Percentiles rank a stretch among this genome's conserved stretches.
These are phyloP conservation scores for Tetragonula carbonaria DNA, from an alignment of 2,888 invertebrate species.

Conservation along the genomic window DNA sequence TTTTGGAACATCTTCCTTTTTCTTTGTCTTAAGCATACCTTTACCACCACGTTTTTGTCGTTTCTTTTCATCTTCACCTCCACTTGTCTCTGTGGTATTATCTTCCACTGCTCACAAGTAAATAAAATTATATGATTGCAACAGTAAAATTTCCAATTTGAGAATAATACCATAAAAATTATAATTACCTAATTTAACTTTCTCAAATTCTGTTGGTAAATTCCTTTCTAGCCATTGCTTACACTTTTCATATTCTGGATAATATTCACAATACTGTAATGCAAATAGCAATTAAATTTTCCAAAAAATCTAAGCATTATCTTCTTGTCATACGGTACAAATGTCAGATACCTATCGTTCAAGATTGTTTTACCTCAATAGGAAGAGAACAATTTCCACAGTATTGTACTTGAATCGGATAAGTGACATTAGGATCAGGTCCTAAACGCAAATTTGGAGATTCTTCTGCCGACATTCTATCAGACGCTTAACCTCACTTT, in stretches of 20 bases:
- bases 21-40: constrained; percentile 97
- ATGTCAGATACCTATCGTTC: neutral
- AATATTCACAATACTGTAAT: constrained; percentile 97
- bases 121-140: neutral
- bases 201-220: constrained; percentile 96
- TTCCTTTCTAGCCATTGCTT: constrained; percentile 98
- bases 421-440: constrained; percentile 90
- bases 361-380: constrained; percentile 88
- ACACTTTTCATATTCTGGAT: constrained; percentile 98
- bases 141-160: neutral
- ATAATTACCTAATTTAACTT: constrained; percentile 89
- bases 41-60: constrained; percentile 98
- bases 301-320: constrained; percentile 74
- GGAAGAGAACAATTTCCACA: constrained; percentile 98
- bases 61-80: constrained; percentile 96
- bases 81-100: constrained; percentile 87
- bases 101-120: constrained; percentile 80
- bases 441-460: constrained; percentile 84
- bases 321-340: constrained; percentile 17
- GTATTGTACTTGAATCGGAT: constrained; percentile 94
- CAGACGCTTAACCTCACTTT: constrained; percentile 48
- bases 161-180: neutral
- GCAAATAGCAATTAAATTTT: constrained; percentile 55
- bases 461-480: constrained; percentile 78
- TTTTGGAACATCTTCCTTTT: constrained; percentile 95